phyloP scores from a whole-genome alignment of 2,113 vertebrate species.

The Peucedramus taeniatus region DNA sequence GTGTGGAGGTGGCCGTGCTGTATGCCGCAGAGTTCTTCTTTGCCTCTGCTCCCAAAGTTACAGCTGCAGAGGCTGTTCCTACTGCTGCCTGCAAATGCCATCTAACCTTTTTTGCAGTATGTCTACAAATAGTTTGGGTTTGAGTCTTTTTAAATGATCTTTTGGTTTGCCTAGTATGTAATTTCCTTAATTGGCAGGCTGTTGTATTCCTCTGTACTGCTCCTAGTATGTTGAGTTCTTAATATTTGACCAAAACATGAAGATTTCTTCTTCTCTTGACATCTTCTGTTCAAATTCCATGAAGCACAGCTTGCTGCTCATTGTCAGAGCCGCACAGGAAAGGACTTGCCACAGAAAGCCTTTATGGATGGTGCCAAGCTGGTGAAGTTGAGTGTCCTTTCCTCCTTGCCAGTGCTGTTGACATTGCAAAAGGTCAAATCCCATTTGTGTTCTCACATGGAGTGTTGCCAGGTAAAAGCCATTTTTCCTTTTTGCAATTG shows the following conservation, averaged over 20 bases:
- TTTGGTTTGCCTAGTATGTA: background rate
- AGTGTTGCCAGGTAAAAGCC: background rate
- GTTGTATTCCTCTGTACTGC: fast-evolving
- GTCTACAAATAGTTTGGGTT: background rate
- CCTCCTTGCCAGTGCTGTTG: background rate
- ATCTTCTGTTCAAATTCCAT: background rate
- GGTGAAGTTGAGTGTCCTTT: fast-evolving
- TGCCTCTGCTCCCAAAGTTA: background rate
- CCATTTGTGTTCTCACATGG: background rate
- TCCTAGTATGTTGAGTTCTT: background rate
- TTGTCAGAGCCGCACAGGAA: background rate
- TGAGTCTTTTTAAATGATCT: background rate
- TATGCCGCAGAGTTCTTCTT: background rate
- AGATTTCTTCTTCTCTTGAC: background rate
- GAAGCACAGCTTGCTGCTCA: background rate
- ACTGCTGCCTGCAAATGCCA: background rate
- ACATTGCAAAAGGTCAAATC: background rate
- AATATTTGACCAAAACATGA: background rate
- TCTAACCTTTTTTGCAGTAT: background rate
- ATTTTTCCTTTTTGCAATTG: background rate
- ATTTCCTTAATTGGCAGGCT: background rate
- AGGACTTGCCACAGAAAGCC: background rate
- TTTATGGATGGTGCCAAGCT: background rate
- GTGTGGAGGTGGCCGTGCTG: background rate
- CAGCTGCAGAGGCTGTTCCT: background rate